phyloP scores from a whole-genome alignment of 2,888 invertebrate genomes.

The Cephus pygmeus region DNA sequence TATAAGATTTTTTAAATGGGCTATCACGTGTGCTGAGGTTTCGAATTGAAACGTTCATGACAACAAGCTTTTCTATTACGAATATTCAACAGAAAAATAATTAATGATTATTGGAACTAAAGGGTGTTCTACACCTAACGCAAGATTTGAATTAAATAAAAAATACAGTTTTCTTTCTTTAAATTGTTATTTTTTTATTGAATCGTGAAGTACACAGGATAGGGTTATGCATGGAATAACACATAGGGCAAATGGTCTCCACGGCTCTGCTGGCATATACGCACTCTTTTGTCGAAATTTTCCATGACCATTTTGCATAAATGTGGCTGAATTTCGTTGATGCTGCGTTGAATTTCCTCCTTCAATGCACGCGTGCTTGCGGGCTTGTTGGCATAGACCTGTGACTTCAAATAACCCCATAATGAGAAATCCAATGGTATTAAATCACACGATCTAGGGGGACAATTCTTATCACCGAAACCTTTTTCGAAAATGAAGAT shows the following conservation, averaged over 20 bases:
- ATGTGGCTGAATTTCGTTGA: conserved; percentile 39
- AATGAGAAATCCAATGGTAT: conserved; percentile 11
- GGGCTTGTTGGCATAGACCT: conserved; percentile 32
- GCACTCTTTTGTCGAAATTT: conserved; percentile 35
- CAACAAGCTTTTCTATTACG: too few relatives aligned
- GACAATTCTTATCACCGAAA: conserved; percentile 19
- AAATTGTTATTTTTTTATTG: conserved; percentile 15
- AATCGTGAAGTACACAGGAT: not conserved
- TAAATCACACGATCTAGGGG: conserved; percentile 6
- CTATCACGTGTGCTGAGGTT: not conserved
- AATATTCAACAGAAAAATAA: not conserved
- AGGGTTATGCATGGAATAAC: conserved; percentile 22
- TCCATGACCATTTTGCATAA: conserved; percentile 37
- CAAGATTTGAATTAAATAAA: conserved; percentile 13
- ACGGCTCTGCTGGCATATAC: conserved; percentile 28
- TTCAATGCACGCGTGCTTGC: conserved; percentile 28
- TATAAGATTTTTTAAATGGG: not conserved
- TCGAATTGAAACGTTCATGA: too few relatives aligned
- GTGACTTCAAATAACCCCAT: conserved; percentile 26
- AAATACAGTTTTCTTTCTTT: conserved; percentile 10
- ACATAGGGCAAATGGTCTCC: conserved; percentile 30
- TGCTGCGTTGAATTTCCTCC: conserved; percentile 32
- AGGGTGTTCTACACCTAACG: too few relatives aligned
- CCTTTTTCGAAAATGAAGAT: conserved; percentile 40
- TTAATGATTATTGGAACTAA: not conserved